Base-by-base conservation (phyloP, 2,113 vertebrate genomes). In the Rhinichthys klamathensis region DNA sequence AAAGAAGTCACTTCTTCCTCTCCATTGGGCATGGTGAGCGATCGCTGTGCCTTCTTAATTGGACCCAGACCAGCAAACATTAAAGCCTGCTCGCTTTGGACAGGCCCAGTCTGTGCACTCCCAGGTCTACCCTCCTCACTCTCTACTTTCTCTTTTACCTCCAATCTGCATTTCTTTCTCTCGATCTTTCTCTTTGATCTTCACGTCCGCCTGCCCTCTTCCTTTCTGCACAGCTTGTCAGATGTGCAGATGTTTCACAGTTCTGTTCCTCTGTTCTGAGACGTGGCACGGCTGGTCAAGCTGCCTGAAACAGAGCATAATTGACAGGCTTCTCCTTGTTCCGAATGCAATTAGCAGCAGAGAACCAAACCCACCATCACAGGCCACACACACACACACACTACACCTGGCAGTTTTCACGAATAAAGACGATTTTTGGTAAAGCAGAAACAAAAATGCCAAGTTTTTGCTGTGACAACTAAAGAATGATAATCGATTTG, bases 251-350 rank as follows among this genome's bases (percentile, higher is more conserved):
- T 83, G 74, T 85, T 88, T 74, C 58, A 75, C 32, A 70, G 16
- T 65, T 61, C 77, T 73, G 75, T 27, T 83, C 51, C 11, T 79
- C 63, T 61, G 18, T 78, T 82, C 60, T 15, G 75, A 80, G 54
- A 83, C 38, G 69, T 83, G 86, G 54, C 54, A 69, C 35, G 60
- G 49, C 41, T 49, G 54, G 63, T 83, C 80, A 38, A 73, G 80
- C 49, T 73, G 56, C 35, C 85, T 83, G 74, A 85, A 85, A 87
- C 67, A 30, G 85, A 86, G 75, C 41, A n/a, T 89, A 85, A 87
- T 85, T 80, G 88, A 85, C 65, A 83, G 72, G 72, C 56, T 63
- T 85, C 63, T 79, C 54, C 56, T 82, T 80, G 84, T 51, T 79
- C 46, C 67, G 84, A 81, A 73, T 80, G 80, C 77, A 82, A 75